Evolutionary conservation across 2,113 vertebrate species (phyloP).

Genomic region (Orientallactaga bullata): DNA sequence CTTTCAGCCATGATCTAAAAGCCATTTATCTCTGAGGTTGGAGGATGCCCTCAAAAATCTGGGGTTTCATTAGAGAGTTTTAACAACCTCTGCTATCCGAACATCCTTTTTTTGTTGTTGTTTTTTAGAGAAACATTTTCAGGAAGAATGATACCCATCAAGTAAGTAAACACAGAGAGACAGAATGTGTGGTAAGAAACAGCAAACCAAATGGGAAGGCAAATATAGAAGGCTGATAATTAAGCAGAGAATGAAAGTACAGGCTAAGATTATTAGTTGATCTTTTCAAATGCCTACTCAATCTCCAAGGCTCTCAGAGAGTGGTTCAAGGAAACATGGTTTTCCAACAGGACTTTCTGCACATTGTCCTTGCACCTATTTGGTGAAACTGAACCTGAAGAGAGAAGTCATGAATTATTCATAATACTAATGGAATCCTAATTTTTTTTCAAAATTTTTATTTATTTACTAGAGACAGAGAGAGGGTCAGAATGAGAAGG

Average conservation of each 20-base stretch:
- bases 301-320: background rate
- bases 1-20: background rate
- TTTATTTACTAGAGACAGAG: too few species aligned
- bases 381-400: background rate
- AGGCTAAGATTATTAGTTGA: background rate
- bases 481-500: too few species aligned
- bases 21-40: slow-evolving; percentile 4
- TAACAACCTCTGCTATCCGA: background rate
- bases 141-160: background rate
- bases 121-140: background rate
- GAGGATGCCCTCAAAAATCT: background rate
- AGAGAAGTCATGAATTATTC: too few species aligned
- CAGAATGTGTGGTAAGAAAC: background rate
- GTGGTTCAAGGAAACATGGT: background rate
- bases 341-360: background rate
- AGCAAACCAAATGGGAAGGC: background rate
- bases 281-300: background rate
- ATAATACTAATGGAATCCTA: background rate
- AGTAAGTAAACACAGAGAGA: background rate
- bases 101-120: background rate
- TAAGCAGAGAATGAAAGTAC: background rate
- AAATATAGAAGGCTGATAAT: background rate
- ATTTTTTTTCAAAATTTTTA: too few species aligned
- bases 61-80: slow-evolving; percentile 1
- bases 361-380: background rate